Conservation (phyloP, 2,113 vertebrate genomes). For the Pavo muticus region DNA sequence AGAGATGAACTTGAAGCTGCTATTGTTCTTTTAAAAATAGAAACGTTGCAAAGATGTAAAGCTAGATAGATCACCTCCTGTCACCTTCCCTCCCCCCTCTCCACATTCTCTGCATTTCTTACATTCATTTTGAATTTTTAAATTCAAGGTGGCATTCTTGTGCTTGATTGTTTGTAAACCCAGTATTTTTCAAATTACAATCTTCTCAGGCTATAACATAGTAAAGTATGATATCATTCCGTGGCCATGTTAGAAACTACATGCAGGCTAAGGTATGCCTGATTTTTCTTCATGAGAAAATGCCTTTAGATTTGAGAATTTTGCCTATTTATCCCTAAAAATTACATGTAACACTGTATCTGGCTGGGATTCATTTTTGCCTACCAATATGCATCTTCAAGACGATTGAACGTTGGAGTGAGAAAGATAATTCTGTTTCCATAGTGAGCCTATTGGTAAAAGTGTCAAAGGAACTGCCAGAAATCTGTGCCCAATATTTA, state of each 20-base stretch:
- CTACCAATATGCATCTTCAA: background rate
- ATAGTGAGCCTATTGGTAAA: slow-evolving; percentile 27
- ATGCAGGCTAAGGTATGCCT: background rate
- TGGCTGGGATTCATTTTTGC: background rate
- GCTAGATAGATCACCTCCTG: background rate
- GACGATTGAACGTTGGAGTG: background rate
- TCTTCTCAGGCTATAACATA: background rate
- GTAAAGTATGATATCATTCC: background rate
- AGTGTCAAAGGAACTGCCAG: background rate
- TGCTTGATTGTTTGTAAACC: background rate
- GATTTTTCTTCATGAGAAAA: background rate
- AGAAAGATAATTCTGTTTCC: slow-evolving; percentile 26
- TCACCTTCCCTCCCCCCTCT: too few species aligned
- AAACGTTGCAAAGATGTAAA: background rate
- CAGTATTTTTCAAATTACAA: background rate
- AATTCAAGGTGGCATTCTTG: background rate
- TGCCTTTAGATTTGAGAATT: slow-evolving; percentile 15
- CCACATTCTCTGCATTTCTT: background rate
- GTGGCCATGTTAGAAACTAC: background rate
- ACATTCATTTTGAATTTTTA: background rate
- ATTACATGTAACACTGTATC: background rate
- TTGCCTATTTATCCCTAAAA: background rate
- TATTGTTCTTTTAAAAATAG: background rate
- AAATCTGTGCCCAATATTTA: slow-evolving; percentile 22
- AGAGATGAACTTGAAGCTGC: background rate